Percentiles rank a stretch among this genome's conserved stretches.
Conservation (phyloP, 1,140 invertebrate genomes). For the Charaxes varanes region DNA sequence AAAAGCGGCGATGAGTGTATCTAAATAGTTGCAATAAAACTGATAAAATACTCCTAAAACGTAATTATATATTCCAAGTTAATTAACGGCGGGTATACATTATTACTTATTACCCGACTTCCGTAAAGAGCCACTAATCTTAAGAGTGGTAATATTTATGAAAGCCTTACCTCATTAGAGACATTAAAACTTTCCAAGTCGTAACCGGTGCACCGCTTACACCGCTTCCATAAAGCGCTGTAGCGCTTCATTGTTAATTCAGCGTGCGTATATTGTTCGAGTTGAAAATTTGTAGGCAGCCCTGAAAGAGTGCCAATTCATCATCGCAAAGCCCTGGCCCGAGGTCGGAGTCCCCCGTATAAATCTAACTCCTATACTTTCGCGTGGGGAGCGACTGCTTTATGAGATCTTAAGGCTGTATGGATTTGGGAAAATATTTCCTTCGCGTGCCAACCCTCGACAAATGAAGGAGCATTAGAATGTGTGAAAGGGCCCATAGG, state of each 20-base stretch:
- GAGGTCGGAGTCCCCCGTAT: slow-evolving; percentile 66
- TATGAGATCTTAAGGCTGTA: slow-evolving; percentile 76
- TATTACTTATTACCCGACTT: slow-evolving; percentile 35
- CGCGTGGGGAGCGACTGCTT: slow-evolving; percentile 72
- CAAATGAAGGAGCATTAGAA: slow-evolving; percentile 71
- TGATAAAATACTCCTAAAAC: slow-evolving; percentile 7
- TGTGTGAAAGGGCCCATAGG: slow-evolving; percentile 65
- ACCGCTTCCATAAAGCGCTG: no score
- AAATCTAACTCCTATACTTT: slow-evolving; percentile 75
- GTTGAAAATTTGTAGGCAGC: slow-evolving; percentile 65
- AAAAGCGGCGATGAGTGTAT: not conserved
- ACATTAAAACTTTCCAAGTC: slow-evolving; percentile 64
- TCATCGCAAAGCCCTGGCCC: slow-evolving; percentile 67
- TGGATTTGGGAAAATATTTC: slow-evolving; percentile 75
- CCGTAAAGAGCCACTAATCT: slow-evolving; percentile 53
- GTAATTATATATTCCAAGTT: slow-evolving; percentile 34
- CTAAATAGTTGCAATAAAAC: not conserved
- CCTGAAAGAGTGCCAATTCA: slow-evolving; percentile 72
- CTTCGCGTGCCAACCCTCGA: slow-evolving; percentile 63
- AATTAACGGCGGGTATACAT: slow-evolving; percentile 35
- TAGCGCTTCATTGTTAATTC: slow-evolving; percentile 60
- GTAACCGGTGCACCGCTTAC: slow-evolving; percentile 50
- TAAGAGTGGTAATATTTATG: slow-evolving; percentile 57
- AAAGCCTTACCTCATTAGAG: slow-evolving; percentile 55
- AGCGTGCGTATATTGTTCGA: slow-evolving; percentile 59